Evolutionary conservation across 2,113 vertebrate genomes (phyloP), one percentile per base, ranked within the genome.

Genomic region (Callopanchax toddi): DNA sequence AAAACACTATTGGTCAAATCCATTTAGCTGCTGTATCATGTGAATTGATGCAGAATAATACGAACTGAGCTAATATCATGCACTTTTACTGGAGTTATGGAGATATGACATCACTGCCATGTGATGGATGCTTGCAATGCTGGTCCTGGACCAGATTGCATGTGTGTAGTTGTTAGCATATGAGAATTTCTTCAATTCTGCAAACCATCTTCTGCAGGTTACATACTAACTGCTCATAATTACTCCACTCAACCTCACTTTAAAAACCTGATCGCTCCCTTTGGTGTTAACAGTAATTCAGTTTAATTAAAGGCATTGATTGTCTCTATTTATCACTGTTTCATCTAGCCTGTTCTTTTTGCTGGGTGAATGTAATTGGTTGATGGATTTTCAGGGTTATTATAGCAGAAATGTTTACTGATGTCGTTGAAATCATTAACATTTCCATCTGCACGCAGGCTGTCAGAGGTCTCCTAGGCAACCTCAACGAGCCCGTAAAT

Each of bases 401-500:
- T 16, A 44, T 2, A 42, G 15, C 37, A 60, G 48, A 63, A 69
- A 13, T 57, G 20, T 37, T 45, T n/a, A 39, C 32, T 45, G 12
- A 13, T 54, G 18, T 49, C 34, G 43, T 46, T 50, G 36, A 16
- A 21, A 5, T 56, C 52, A 32, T 56, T 37, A 43, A 56, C 29
- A 9, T 72, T 18, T 79, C 39, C 53, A 26, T 74, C 45, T 65
- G 37, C 40, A 67, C 81, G 20, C 79, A 99, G 97, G 98, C 97
- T 46, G 96, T 98, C 45, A 94, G 95, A 79, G 96, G 96, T 55
- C 96, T 98, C 90, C 83, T 99, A 55, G 95, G 97, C 65, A 99
- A 96, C 74, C 96, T 96, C 36, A 99, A 94, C 12, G 97, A 99
- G 75, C 97, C 97, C 0, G 95, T 98, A 63, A 99, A 91, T 1